A percentile compares a stretch with the other conserved stretches of the same genome.
Evolutionary conservation across 2,113 vertebrate species (phyloP).

Genomic region (Thalassoma bifasciatum): DNA sequence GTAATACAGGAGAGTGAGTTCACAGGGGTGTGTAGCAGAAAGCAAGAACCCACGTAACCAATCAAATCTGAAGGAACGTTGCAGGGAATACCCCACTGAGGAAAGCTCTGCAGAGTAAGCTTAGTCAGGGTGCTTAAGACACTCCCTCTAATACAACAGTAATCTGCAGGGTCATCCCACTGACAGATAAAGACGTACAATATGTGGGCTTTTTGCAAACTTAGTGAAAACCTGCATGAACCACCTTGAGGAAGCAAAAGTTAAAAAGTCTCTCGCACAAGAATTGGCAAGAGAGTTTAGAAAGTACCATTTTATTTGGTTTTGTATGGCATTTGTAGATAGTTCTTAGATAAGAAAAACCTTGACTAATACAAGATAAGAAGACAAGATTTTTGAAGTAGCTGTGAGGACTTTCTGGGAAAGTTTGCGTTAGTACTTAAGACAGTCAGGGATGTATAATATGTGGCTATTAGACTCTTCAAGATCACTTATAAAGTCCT

Average conservation of each 20-base stretch:
- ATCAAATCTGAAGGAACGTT: slow-evolving; percentile 46
- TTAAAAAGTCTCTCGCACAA: background rate
- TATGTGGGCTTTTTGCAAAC: background rate
- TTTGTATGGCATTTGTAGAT: background rate
- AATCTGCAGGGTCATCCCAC: background rate
- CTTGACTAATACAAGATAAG: background rate
- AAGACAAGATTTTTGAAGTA: background rate
- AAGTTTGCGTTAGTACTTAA: too few relatives aligned
- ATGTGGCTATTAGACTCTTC: too few relatives aligned
- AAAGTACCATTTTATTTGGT: background rate
- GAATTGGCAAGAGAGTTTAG: background rate
- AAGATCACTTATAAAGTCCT: too few relatives aligned
- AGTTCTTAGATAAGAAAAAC: background rate
- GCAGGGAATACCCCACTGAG: slow-evolving; percentile 16
- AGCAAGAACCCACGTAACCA: slow-evolving; percentile 21
- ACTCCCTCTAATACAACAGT: slow-evolving; percentile 5
- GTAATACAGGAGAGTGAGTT: slow-evolving; percentile 52
- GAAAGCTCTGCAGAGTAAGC: slow-evolving; percentile 1
- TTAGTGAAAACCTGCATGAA: background rate
- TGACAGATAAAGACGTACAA: slow-evolving; percentile 23
- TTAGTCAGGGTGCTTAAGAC: slow-evolving; percentile 23
- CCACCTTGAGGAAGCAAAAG: background rate
- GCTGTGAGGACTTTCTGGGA: too few relatives aligned
- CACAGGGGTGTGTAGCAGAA: slow-evolving; percentile 45
- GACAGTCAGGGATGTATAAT: too few relatives aligned